Conservation (phyloP, 2,113 vertebrate genomes). For the Crotalus tigris region DNA sequence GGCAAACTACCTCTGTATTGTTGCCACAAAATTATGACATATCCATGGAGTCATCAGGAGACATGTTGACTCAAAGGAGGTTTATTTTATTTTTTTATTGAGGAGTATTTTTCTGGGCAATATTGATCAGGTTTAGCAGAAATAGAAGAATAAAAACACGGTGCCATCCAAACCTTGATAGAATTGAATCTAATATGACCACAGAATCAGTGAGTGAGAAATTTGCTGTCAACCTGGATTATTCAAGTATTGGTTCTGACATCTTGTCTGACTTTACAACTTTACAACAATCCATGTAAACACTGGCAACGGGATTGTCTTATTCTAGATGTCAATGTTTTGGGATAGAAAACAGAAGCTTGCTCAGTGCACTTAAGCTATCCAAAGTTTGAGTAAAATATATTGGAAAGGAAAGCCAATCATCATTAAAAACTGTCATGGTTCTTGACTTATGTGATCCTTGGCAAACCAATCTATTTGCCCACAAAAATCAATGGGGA, state of each 20-base stretch:
- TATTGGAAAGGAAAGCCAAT: background rate
- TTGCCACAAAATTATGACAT: background rate
- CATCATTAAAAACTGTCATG: background rate
- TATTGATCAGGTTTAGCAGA: background rate
- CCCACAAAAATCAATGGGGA: background rate
- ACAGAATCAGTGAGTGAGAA: background rate
- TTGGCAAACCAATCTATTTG: background rate
- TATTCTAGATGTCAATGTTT: background rate
- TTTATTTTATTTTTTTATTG: background rate
- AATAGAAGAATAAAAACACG: background rate
- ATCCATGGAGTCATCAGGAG: background rate
- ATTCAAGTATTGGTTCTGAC: background rate
- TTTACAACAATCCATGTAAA: background rate
- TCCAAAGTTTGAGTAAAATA: background rate
- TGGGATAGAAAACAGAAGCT: background rate
- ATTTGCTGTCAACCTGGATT: background rate
- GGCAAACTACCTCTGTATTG: background rate
- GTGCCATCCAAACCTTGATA: background rate
- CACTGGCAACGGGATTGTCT: background rate
- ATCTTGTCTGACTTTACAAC: background rate
- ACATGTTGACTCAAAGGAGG: background rate
- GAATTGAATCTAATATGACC: background rate
- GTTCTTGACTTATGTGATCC: background rate
- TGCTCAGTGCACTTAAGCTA: background rate
- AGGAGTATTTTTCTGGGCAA: background rate